Conservation (phyloP, 2,888 invertebrate genomes). For the Arrhopalites spinosus region DNA sequence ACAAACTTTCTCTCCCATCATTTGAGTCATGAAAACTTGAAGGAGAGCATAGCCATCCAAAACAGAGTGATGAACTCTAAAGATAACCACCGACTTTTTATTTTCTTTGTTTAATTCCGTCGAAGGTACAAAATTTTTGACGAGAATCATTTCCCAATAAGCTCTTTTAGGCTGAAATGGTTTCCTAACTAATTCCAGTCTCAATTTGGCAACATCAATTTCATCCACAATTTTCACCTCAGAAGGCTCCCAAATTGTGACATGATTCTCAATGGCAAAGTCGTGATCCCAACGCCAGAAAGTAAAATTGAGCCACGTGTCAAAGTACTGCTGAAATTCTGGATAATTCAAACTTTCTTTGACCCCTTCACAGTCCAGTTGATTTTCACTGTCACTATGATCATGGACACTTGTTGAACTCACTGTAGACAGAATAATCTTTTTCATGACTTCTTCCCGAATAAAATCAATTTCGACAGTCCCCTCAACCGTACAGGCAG, state of each 20-base stretch:
- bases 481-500: slow-evolving; percentile 41
- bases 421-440: slow-evolving; percentile 25
- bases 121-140: slow-evolving; percentile 41
- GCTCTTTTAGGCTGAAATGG: slow-evolving; percentile 37
- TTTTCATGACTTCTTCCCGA: slow-evolving; percentile 33
- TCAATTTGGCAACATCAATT: slow-evolving; percentile 36
- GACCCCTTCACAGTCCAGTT: slow-evolving; percentile 4
- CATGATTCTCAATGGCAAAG: slow-evolving; percentile 46
- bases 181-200: slow-evolving; percentile 39
- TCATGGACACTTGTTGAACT: neutral
- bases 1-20: slow-evolving; percentile 42
- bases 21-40: slow-evolving; percentile 42
- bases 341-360: slow-evolving; percentile 43
- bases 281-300: slow-evolving; percentile 49
- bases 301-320: slow-evolving; percentile 41
- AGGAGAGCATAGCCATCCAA: slow-evolving; percentile 46
- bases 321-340: slow-evolving; percentile 47
- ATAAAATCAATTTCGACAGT: slow-evolving; percentile 38
- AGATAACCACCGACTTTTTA: slow-evolving; percentile 41
- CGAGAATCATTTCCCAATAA: slow-evolving; percentile 46
- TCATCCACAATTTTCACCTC: slow-evolving; percentile 29
- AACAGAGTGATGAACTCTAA: slow-evolving; percentile 42
- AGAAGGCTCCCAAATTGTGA: slow-evolving; percentile 38
- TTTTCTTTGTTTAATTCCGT: neutral
- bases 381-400: neutral